Percentiles rank a stretch among this genome's conserved stretches.
Evolutionary conservation across 1,140 invertebrate species (phyloP).

Genomic region (Drosophila quadrilineata): DNA sequence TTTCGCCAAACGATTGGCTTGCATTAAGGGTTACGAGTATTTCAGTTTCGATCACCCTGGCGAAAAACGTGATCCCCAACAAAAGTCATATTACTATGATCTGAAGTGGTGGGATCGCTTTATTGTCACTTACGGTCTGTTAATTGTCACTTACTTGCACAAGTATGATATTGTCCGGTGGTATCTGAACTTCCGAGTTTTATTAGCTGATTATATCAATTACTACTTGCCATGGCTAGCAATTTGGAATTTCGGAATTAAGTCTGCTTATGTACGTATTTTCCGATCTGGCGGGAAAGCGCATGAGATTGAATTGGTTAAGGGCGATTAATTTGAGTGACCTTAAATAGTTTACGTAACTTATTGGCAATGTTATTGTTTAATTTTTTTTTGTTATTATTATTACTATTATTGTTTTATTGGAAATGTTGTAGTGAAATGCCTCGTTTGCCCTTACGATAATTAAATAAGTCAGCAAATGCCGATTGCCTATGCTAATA

Average conservation of each 20-base stretch:
- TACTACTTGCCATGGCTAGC: slow-evolving; percentile 77
- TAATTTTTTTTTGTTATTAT: no score
- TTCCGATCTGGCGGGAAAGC: slow-evolving; percentile 50
- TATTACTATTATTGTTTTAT: no score
- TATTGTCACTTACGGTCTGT: slow-evolving; percentile 62
- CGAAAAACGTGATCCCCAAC: slow-evolving; percentile 38
- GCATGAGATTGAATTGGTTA: slow-evolving; percentile 55
- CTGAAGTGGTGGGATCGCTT: slow-evolving; percentile 69
- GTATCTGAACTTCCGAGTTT: slow-evolving; percentile 73
- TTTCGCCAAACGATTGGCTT: slow-evolving; percentile 71
- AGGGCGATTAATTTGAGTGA: slow-evolving; percentile 40
- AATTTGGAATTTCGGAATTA: slow-evolving; percentile 68
- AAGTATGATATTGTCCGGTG: slow-evolving; percentile 64
- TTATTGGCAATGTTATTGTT: no score
- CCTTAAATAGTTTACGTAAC: no score
- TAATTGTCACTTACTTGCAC: slow-evolving; percentile 67
- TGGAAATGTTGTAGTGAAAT: no score
- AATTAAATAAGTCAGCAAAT: no score
- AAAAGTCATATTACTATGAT: slow-evolving; percentile 61
- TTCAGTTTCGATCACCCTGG: slow-evolving; percentile 60
- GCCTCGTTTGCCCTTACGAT: no score
- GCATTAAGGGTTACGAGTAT: slow-evolving; percentile 72
- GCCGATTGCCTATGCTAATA: no score
- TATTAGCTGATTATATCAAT: slow-evolving; percentile 55
- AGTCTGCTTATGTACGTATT: slow-evolving; percentile 71